Percentiles rank a stretch among this genome's conserved stretches.
Evolutionary conservation across 2,888 invertebrate species (phyloP).

Genomic region (Palloptera scutellata): DNA sequence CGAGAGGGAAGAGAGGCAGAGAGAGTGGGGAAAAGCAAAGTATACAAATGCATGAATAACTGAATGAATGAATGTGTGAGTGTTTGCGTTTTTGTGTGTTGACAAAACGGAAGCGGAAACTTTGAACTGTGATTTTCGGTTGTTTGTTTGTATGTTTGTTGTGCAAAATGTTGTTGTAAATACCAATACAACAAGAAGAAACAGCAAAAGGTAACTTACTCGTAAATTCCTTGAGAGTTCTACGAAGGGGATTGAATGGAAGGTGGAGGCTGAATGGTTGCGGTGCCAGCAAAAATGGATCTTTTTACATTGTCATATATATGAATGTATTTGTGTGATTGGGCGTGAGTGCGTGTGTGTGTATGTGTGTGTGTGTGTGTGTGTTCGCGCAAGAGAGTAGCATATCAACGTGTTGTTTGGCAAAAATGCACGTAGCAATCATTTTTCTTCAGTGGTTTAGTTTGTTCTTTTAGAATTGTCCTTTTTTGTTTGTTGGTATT

Average conservation of each 20-base stretch:
- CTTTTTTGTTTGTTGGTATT: constrained; percentile 4
- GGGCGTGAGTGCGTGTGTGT: too few relatives aligned
- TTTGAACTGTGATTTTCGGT: constrained; percentile 21
- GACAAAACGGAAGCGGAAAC: constrained; percentile 9
- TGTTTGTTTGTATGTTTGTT: too few relatives aligned
- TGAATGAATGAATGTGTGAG: neutral
- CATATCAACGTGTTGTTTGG: constrained; percentile 17
- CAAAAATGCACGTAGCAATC: constrained; percentile 23
- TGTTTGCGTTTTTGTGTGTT: neutral
- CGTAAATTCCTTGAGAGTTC: too few relatives aligned
- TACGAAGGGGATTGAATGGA: too few relatives aligned
- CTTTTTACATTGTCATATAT: too few relatives aligned
- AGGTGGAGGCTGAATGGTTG: too few relatives aligned
- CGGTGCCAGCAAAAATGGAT: too few relatives aligned
- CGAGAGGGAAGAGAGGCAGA: neutral
- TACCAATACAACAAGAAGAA: too few relatives aligned
- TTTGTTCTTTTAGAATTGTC: constrained; percentile 18
- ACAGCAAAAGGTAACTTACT: too few relatives aligned
- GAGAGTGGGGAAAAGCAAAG: neutral
- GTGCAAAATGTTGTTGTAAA: too few relatives aligned
- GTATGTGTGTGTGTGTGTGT: neutral
- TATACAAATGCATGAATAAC: neutral
- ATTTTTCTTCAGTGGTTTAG: constrained; percentile 32
- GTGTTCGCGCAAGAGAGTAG: neutral
- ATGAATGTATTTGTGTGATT: neutral